Base-by-base conservation (phyloP, 2,797 vertebrate species). In the Syngnathus acus region DNA sequence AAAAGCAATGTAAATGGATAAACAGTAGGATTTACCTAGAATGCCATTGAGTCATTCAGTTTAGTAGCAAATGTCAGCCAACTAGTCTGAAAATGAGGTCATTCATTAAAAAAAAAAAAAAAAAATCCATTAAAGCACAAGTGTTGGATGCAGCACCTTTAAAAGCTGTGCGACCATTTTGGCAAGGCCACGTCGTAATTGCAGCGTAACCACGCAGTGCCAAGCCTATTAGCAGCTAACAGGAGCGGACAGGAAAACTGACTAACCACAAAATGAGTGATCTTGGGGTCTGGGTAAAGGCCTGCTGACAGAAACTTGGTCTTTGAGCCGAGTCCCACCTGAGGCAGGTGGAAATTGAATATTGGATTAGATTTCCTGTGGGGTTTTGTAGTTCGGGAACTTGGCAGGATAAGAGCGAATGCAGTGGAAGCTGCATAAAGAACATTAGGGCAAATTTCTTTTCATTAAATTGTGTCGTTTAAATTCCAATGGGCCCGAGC, bases 331-430 rank as follows among this genome's bases (percentile, higher is more conserved):
- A 74, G 72, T 70, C 69, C 73, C 79, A 90, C 84, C 84, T 88
- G 87, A 86, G 69, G 74, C 80, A 90, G 85, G 88, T 89, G 88
- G 82, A 91, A 89, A 88, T 86, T 82, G 73, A 85, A 85, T 77
- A 80, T 86, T 82, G 82, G 72, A 84, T 85, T 79, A 77, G 76
- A 88, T 88, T 90, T 90, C 82, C 86, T 87, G 83, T 82, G 77
- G 72, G 72, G 75, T 87, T 84, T 75, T 84, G 54, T 62, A 54
- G 77, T 76, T 72, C 63, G 68, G 77, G 68, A 74, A 73, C 64
- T 84, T 88, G 86, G 84, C 79, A 78, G 62, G 6, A 6, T 74
- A 85, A 81, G 76, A 84, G 72, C 70, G 65, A 76, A 58, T n/a
- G 64, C 53, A 45, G 69, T 62, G 65, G 73, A 83, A 76, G 78